Conservation (phyloP, 2,113 vertebrate species). For the Callospermophilus lateralis region DNA sequence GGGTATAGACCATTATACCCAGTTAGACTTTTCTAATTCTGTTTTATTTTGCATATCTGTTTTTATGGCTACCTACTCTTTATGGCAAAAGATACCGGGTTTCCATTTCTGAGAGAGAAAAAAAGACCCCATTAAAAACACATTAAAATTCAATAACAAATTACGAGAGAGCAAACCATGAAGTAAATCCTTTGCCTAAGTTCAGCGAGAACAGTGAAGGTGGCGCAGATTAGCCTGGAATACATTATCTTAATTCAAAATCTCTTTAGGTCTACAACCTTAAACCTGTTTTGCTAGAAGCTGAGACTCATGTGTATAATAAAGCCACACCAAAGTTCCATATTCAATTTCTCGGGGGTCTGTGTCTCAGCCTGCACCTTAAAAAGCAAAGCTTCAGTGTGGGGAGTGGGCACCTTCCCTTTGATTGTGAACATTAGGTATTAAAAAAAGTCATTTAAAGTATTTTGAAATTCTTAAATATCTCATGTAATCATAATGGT, state of each 20-base stretch:
- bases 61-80: background rate
- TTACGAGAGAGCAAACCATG: background rate
- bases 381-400: background rate
- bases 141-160: background rate
- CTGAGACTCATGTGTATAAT: background rate
- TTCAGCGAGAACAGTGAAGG: background rate
- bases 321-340: background rate
- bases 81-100: background rate
- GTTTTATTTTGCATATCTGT: background rate
- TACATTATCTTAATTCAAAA: background rate
- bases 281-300: background rate
- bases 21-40: background rate
- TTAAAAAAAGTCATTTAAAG: background rate
- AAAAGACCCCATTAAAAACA: background rate
- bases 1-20: no score
- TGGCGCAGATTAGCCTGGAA: background rate
- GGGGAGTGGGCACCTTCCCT: background rate
- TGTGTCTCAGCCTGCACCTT: background rate
- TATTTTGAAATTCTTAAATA: background rate
- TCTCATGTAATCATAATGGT: background rate
- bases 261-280: background rate
- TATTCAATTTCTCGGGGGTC: background rate
- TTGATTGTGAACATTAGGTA: background rate
- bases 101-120: background rate
- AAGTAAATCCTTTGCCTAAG: background rate